Base-by-base conservation (phyloP, 1,140 invertebrate genomes). In the Sycobia sp. region DNA sequence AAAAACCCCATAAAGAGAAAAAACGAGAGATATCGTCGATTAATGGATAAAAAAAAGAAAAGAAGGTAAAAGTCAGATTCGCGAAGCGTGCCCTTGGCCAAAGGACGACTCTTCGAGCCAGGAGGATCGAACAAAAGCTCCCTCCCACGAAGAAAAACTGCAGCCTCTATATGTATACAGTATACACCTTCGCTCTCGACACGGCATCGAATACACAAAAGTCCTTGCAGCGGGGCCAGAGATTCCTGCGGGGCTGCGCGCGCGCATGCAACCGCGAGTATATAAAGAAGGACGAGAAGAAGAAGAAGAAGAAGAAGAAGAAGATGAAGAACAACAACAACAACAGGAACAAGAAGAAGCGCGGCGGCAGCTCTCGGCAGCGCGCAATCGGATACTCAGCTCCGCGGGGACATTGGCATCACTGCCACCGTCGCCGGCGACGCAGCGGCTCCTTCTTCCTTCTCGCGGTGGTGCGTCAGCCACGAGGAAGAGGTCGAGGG, bases 331-430 rank as follows among this genome's bases (percentile, higher is more conserved):
- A 27, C n/a, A 29, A 16, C 22, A 49, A 27, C 16, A 25, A 13
- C 4, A 49, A 18, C 7, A 53, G 16, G 41, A 36, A 36, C 16
- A 32, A 51, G 29, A 36, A 34, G 29, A 16, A 41, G 38, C n/a
- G 23, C 20, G 41, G 43, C 14, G 36, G 43, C 27, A 9, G 39
- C 34, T 27, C 22, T 9, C 16, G 14, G 47, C 10, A 22, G 20
- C 18, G 16, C 18, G 55, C 44, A 58, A 58, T 58, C 56, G 56
- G 56, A 58, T 58, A 58, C 56, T 43, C 20, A 4, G 32, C n/a
- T 53, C 50, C n/a, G 25, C 55, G 39, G 39, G 55, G 55, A 46
- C 41, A 36, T 38, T 38, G 56, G 56, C 44, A 49, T 38, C 56
- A 58, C 44, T 58, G 56, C 56, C 56, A 58, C 56, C 22, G 54